Conservation (phyloP, 92 coral and sea anemone genomes). For the Epizoanthus scotinus region DNA sequence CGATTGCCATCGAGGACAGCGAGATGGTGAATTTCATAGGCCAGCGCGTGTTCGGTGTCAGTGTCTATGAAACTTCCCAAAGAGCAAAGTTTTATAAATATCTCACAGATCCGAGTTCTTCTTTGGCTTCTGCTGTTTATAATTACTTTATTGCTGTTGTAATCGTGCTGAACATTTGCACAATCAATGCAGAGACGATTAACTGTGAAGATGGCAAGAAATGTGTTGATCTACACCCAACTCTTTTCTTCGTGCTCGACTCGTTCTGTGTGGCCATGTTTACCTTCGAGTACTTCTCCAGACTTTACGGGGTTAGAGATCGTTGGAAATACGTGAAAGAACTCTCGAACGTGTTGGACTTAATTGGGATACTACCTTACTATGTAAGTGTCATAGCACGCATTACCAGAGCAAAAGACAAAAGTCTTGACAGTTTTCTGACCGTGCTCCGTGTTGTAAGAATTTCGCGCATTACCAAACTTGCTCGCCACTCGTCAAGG, state of each 20-base stretch:
- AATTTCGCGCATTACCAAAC: conserved; percentile 75
- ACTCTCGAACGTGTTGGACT: conserved; percentile 67
- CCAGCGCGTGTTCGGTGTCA: background rate
- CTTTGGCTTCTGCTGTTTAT: conserved; percentile 61
- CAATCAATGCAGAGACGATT: conserved; percentile 78
- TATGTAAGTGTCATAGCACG: conserved; percentile 63
- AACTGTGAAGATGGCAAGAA: conserved; percentile 44
- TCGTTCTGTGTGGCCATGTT: conserved; percentile 85
- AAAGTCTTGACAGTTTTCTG: conserved; percentile 48
- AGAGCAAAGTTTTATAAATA: conserved; percentile 67
- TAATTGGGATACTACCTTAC: conserved; percentile 81
- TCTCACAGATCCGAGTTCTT: conserved; percentile 71
- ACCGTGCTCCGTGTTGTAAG: conserved; percentile 72
- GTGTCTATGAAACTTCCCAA: conserved; percentile 25
- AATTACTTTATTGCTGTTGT: conserved; percentile 71
- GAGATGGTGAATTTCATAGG: conserved; percentile 18
- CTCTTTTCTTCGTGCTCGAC: conserved; percentile 60
- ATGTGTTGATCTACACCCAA: conserved; percentile 44
- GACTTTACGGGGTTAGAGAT: conserved; percentile 68
- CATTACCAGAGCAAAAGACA: conserved; percentile 45
- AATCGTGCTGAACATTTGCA: conserved; percentile 71
- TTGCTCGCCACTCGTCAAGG: conserved; percentile 77
- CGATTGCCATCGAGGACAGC: conserved; percentile 22
- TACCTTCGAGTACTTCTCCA: conserved; percentile 69
- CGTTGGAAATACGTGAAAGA: conserved; percentile 64